Evolutionary conservation across 1,140 invertebrate genomes (phyloP), one percentile per base, ranked within the genome.

Genomic region (Drosophila saltans): DNA sequence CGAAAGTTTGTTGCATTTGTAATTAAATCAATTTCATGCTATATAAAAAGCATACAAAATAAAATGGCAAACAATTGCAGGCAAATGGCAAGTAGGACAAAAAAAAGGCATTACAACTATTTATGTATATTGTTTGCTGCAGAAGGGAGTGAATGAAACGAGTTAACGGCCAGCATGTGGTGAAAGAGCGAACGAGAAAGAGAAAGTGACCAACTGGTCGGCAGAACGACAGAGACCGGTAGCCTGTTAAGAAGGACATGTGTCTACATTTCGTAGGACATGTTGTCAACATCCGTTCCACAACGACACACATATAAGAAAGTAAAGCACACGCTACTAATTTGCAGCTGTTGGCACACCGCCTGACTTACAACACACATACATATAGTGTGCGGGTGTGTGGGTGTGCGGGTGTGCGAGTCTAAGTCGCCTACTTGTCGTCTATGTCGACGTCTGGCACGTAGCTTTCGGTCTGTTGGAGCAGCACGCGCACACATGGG

Each of bases 281-380:
- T 81, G 81, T 78, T 60, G 67, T 72, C 62, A 75, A 82, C 80
- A 86, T 86, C 83, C 83, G 83, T 83, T 88, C 69, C 65, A 66
- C 80, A 83, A 71, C 62, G 79, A 70, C 69, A 67, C 55, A 74
- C 55, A 67, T 16, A 57, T 57, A 60, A 64, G 21, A 52, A 52
- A 57, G 24, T 30, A 33, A 56, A 43, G 57, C 30, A 77, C 77
- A 73, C 52, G 66, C 70, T 69, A 72, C 45, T 48, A 75, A 69
- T 72, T 64, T 40, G 16, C 61, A 79, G 75, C 72, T 70, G 78
- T 59, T 58, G 78, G 78, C 61, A 67, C 68, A 66, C 64, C 66
- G 58, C 52, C 71, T 64, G 33, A 59, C 57, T 40, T 59, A 10
- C 7, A 59, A 59, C 33, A 26, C 7, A 52, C 45, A 26, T 9